Conservation (phyloP, 2,113 vertebrate genomes). For the Epinephelus moara region DNA sequence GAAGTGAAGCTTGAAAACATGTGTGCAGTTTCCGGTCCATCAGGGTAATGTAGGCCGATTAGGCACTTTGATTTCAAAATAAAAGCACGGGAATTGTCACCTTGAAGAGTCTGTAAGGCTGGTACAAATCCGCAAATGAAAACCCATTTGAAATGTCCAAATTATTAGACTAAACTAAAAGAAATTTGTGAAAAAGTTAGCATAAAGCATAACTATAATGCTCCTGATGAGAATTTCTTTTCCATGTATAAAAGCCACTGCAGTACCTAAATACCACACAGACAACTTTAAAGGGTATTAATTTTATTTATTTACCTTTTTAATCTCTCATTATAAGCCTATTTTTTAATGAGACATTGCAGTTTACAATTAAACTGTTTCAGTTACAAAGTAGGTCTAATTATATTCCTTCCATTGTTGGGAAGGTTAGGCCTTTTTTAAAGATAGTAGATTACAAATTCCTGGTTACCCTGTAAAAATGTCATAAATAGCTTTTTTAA, state of each 20-base stretch:
- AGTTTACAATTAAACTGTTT: too few relatives aligned
- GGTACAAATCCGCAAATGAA: background rate
- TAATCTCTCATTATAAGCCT: background rate
- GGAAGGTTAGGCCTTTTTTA: too few relatives aligned
- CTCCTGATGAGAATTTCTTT: too few relatives aligned
- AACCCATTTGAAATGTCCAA: background rate
- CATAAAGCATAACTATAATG: background rate
- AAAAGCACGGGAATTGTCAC: background rate
- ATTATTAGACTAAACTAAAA: background rate
- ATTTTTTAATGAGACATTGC: too few relatives aligned
- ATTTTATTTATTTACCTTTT: background rate
- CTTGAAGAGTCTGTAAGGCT: background rate
- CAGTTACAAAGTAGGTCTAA: too few relatives aligned
- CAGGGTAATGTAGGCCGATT: accelerated
- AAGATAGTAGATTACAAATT: too few relatives aligned
- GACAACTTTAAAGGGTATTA: too few relatives aligned
- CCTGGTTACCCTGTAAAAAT: too few relatives aligned
- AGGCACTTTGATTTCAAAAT: slow-evolving; percentile 28
- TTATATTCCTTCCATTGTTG: too few relatives aligned
- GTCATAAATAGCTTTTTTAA: too few relatives aligned
- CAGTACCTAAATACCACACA: background rate
- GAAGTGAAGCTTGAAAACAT: background rate
- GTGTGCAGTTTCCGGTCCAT: background rate
- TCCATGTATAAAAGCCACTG: background rate
- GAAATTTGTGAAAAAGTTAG: background rate